Evolutionary conservation across 1,140 invertebrate species (phyloP).

Genomic region (Andricus grossulariae): DNA sequence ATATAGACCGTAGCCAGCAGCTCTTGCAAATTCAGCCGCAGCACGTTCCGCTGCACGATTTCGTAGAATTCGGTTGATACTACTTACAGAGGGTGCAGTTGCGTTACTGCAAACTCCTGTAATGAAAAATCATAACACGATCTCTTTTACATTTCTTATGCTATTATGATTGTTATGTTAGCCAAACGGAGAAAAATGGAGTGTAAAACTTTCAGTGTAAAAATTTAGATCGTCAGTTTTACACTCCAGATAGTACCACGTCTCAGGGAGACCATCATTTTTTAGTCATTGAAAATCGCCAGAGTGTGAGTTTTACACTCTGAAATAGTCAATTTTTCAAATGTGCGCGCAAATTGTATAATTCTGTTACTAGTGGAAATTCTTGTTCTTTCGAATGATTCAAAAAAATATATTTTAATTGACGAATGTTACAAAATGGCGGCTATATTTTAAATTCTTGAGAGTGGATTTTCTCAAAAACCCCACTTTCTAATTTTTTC

Average conservation of each 20-base stretch:
- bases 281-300: background rate
- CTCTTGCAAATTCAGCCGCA: constrained; percentile 93
- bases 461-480: too few species aligned
- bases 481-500: too few species aligned
- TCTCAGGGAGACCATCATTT: constrained; percentile 21
- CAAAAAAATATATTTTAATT: too few species aligned
- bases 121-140: constrained; percentile 39
- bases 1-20: constrained; percentile 92
- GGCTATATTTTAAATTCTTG: too few species aligned
- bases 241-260: background rate
- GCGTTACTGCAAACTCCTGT: constrained; percentile 93
- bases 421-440: too few species aligned
- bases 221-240: background rate
- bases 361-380: too few species aligned
- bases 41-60: constrained; percentile 95
- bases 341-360: too few species aligned
- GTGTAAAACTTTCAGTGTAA: background rate
- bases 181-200: background rate
- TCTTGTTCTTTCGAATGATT: too few species aligned
- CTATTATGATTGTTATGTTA: background rate
- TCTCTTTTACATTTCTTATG: background rate
- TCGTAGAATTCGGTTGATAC: constrained; percentile 93
- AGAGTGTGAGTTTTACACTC: too few species aligned
- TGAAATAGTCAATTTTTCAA: too few species aligned
- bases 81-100: constrained; percentile 92